Base-by-base conservation (phyloP, 2,888 invertebrate genomes). In the Pediacus dermestoides region DNA sequence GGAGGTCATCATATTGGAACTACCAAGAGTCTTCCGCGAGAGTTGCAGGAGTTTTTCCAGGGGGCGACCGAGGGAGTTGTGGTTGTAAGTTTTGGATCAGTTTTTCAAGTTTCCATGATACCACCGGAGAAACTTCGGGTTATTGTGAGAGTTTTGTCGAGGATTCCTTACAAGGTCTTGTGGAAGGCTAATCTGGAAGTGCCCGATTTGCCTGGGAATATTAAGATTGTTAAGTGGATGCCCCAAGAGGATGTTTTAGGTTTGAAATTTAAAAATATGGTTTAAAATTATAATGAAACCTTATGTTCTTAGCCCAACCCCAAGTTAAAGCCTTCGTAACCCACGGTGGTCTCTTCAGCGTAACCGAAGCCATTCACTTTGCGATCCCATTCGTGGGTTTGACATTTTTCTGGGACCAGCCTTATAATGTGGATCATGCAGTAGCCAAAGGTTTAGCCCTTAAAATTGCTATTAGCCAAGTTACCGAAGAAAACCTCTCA, bases 111-210 rank as follows among this genome's bases (percentile, higher is more conserved):
- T 39, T 65, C 71, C 6, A 70, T 78, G 46, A 58, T 84, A 38
- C 71, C 76, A 0, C 51, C 57, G 0, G 72, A 75, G 1, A 76
- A 72, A 42, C 66, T 70, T 12, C 58, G 71, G 12, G 72, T 68
- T 1, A 72, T 85, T 16, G 61, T 77, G 6, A 74, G 75, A 33
- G 74, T 74, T 2, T 76, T 85, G 30, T 66, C 73, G 1, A 71
- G 70, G 39, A 52, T 82, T 0, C 78, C 81, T 44, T 77, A 81
- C 43, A 76, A 72, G 2, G 75, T 85, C 1, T 54, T 85, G 8
- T 82, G 82, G 82, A 83, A 84, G 66, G n/a, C n/a, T n/a, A n/a
- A n/a, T n/a, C 84, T 79, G 78, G 82, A 83, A 46, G 74, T 75
- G 0, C 71, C 76, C 13, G 43, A 64, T 2, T 54, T 77, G n/a